Conservation (phyloP, 2,797 vertebrate genomes). For the Lateolabrax maculatus region DNA sequence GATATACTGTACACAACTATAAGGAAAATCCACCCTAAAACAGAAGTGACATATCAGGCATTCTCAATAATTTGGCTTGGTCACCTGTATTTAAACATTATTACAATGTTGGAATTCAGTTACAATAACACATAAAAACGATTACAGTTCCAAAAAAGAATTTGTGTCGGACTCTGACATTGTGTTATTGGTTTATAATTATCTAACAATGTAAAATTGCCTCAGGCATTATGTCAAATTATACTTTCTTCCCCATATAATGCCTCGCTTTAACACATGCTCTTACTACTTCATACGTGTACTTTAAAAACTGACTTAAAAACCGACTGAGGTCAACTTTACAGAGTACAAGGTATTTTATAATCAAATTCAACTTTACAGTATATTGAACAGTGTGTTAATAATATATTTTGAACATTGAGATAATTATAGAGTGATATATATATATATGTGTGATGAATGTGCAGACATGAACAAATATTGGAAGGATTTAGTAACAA, state of each 20-base stretch:
- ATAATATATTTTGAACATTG: conserved; percentile 73
- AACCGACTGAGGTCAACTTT: conserved; percentile 35
- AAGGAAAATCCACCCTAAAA: conserved; percentile 15
- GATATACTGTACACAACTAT: conserved; percentile 17
- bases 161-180: neutral
- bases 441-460: conserved; percentile 47
- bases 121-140: conserved; percentile 10
- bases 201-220: conserved; percentile 37
- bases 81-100: conserved; percentile 11
- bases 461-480: conserved; percentile 54
- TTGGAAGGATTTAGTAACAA: conserved; percentile 62
- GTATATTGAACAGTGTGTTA: conserved; percentile 64
- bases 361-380: conserved; percentile 62
- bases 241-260: conserved; percentile 11
- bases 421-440: conserved; percentile 50
- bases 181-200: conserved; percentile 10
- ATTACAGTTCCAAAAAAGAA: neutral
- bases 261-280: conserved; percentile 14
- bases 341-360: conserved; percentile 68
- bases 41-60: neutral
- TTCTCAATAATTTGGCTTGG: conserved; percentile 17
- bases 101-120: conserved; percentile 13
- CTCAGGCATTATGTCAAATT: conserved; percentile 45
- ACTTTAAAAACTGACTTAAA: conserved; percentile 37
- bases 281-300: conserved; percentile 33